These are phyloP conservation scores for Harpagifer antarcticus DNA, from an alignment of 2,797 vertebrate species.

Conservation along the genomic window DNA sequence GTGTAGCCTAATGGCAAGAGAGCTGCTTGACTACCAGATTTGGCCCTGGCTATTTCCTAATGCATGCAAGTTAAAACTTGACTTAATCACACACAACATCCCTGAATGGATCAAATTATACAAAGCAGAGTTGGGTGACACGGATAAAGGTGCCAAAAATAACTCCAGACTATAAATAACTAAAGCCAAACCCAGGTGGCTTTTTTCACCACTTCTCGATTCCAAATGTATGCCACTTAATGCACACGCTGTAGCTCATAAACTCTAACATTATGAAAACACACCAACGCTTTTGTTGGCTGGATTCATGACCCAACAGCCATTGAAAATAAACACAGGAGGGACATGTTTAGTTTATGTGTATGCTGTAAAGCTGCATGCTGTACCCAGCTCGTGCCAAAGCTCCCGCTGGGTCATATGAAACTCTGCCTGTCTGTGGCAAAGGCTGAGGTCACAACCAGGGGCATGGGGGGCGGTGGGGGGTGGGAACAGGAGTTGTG, in stretches of 20 bases:
- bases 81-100: constrained; percentile 30
- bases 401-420: constrained; percentile 49
- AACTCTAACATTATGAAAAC: constrained; percentile 54
- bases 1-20: constrained; percentile 51
- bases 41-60: constrained; percentile 15
- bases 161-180: constrained; percentile 67
- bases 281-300: constrained; percentile 63
- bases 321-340: constrained; percentile 56
- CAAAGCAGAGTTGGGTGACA: constrained; percentile 60
- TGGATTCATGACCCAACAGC: constrained; percentile 25
- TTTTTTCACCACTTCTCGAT: constrained; percentile 33
- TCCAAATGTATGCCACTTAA: constrained; percentile 52
- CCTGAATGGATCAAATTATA: constrained; percentile 38
- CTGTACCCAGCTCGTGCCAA: constrained; percentile 44
- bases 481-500: constrained; percentile 52
- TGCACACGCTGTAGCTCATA: constrained; percentile 43
- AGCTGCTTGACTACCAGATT: constrained; percentile 45
- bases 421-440: constrained; percentile 57
- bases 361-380: constrained; percentile 56
- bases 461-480: background rate
- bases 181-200: constrained; percentile 47
- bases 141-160: constrained; percentile 70
- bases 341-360: constrained; percentile 45
- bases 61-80: constrained; percentile 22
- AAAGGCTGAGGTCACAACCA: constrained; percentile 53